Conservation (phyloP, 1,140 invertebrate species). For the Microplitis demolitor region DNA sequence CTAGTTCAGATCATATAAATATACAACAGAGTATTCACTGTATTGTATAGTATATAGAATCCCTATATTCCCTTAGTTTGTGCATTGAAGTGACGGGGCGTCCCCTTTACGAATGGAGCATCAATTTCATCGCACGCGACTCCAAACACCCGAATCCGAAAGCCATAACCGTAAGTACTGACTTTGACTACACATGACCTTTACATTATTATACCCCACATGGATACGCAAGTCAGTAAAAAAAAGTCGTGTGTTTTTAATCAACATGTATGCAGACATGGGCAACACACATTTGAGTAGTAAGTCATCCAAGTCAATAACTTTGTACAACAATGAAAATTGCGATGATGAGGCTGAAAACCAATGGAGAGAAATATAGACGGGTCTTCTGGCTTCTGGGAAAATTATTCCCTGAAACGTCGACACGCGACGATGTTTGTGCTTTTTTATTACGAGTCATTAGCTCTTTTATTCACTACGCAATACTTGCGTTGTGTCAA, state of each 20-base stretch:
- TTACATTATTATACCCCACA: background rate
- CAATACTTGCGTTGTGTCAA: constrained; percentile 28
- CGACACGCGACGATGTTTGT: constrained; percentile 43
- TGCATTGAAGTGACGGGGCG: constrained; percentile 41
- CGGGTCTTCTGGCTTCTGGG: constrained; percentile 17
- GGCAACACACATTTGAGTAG: background rate
- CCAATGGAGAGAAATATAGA: constrained; percentile 20
- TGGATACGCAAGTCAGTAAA: constrained; percentile 8
- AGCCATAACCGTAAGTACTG: constrained; percentile 6
- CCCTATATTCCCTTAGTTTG: constrained; percentile 6
- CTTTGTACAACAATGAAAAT: background rate
- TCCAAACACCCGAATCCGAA: constrained; percentile 12
- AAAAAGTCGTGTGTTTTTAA: background rate
- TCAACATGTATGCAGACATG: background rate
- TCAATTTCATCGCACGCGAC: constrained; percentile 31
- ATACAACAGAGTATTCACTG: background rate
- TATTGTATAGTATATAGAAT: no score
- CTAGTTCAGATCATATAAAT: background rate
- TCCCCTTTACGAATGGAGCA: constrained; percentile 36
- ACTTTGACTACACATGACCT: constrained; percentile 6
- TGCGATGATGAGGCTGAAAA: constrained; percentile 26
- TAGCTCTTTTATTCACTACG: constrained; percentile 36
- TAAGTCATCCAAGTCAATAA: background rate
- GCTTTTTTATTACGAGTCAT: constrained; percentile 41
- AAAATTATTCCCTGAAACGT: background rate